phyloP scores from a whole-genome alignment of 2,797 vertebrate species.

The Mormyrops boulengeri region DNA sequence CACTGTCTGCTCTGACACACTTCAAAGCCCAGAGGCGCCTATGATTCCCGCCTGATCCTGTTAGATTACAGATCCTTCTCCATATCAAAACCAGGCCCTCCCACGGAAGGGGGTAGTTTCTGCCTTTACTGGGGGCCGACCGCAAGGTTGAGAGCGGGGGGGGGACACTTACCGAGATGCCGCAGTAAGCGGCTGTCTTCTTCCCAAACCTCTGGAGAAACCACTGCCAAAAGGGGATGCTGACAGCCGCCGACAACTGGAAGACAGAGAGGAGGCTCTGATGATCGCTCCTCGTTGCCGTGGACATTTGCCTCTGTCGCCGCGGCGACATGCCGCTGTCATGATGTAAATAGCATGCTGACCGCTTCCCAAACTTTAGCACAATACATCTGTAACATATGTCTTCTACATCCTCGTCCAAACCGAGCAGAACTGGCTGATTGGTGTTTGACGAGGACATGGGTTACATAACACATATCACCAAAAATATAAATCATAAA shows the following conservation, averaged over 20 bases:
- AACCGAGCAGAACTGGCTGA: not conserved
- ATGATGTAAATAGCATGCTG: not conserved
- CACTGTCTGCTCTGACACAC: not conserved
- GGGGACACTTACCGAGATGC: constrained; percentile 75
- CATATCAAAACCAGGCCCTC: not conserved
- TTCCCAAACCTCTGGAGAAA: constrained; percentile 86
- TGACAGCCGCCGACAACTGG: constrained; percentile 82
- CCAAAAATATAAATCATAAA: not conserved
- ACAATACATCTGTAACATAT: not conserved
- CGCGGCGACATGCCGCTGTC: not conserved
- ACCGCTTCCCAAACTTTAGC: not conserved
- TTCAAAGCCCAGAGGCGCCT: not conserved
- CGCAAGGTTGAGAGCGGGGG: not conserved
- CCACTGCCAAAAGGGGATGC: constrained; percentile 92
- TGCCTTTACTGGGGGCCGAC: not conserved
- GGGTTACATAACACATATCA: not conserved
- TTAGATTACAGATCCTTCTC: constrained; percentile 14
- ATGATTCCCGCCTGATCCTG: not conserved
- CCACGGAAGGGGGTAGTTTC: not conserved
- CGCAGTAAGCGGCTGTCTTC: constrained; percentile 79
- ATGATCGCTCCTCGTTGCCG: not conserved
- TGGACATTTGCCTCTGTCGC: not conserved
- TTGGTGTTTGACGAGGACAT: not conserved
- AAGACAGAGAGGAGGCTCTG: constrained; percentile 9
- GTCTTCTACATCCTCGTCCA: not conserved